Evolutionary conservation across 1,140 invertebrate species (phyloP).

Genomic region (Stegodyphus dumicola): DNA sequence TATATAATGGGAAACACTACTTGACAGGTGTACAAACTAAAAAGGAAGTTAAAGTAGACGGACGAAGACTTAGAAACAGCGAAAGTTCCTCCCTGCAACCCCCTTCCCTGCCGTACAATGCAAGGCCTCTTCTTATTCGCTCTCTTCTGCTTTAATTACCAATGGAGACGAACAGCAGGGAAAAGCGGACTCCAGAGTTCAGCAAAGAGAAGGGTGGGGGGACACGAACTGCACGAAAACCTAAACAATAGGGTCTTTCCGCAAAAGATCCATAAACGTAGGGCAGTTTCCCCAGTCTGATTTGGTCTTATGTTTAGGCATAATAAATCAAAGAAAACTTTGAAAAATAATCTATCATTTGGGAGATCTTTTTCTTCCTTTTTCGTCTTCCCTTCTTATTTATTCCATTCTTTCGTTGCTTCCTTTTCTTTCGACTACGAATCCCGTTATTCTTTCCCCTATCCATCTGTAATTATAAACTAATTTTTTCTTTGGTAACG

Average conservation of each 20-base stretch:
- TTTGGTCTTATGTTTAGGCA: conserved; percentile 53
- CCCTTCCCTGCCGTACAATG: conserved; percentile 21
- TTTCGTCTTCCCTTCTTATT: conserved; percentile 26
- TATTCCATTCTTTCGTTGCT: conserved; percentile 35
- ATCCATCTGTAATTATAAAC: conserved; percentile 48
- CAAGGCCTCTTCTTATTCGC: conserved; percentile 46
- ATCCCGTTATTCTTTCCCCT: neutral
- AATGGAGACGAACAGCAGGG: conserved; percentile 49
- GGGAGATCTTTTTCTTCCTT: conserved; percentile 42
- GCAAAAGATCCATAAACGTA: conserved; percentile 58
- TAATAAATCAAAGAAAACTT: conserved; percentile 62
- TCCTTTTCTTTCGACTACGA: conserved; percentile 17
- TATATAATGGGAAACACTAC: too few species aligned
- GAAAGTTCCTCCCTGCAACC: too few species aligned
- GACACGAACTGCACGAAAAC: conserved; percentile 50
- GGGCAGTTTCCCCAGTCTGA: conserved; percentile 35
- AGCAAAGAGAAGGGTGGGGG: conserved; percentile 8
- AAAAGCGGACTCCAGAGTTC: conserved; percentile 35
- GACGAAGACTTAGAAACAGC: too few species aligned
- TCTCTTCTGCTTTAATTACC: conserved; percentile 60
- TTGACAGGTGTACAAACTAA: too few species aligned
- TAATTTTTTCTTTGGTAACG: conserved; percentile 33
- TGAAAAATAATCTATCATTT: conserved; percentile 62
- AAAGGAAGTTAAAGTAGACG: too few species aligned
- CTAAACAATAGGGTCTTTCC: conserved; percentile 61